Evolutionary conservation across 2,888 invertebrate species (phyloP), one percentile per base, ranked within the genome.

Genomic region (Hypselothyrea guttata): DNA sequence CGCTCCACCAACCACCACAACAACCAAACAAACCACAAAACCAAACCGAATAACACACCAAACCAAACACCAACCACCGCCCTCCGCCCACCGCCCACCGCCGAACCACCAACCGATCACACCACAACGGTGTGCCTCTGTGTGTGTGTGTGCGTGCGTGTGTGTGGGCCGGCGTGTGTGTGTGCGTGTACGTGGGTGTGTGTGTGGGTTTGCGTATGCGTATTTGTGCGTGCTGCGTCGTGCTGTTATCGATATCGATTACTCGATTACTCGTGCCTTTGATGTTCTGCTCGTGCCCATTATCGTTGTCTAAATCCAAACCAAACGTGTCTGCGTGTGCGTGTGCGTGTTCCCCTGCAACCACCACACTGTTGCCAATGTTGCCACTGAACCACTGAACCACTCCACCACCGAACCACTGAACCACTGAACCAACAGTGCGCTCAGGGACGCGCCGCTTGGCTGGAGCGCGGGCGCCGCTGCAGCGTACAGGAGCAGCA

Each of bases 371-470:
- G 38, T 16, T 18, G 5, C 38, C 38, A 18, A 33, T 33, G 11
- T 58, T 52, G 72, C 51, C n/a, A n/a, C 51, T 15, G 42, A 45
- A 31, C 55, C 33, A 15, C 12, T 45, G 47, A 54, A 48, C 35
- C 16, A 33, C 47, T 13, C 22, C 44, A 44, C 37, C 51, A 31
- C 8, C 15, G 15, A 35, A n/a, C n/a, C n/a, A 18, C 11, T 9
- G n/a, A 18, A 47, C 38, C 8, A 35, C 15, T 16, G 42, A 33
- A 13, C 44, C 49, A 45, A 66, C 91, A 95, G 95, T 95, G 94
- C 92, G 95, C 94, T 86, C 94, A 94, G 90, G 94, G 95, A 84
- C 94, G 95, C 89, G 94, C 95, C 89, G 95, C 95, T 90, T 95
- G 95, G 95, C 93, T 95, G 91, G 94, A 94, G 86, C 89, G 92